Conservation (phyloP, 2,888 invertebrate species). For the Branchipolynoe longqiensis region DNA sequence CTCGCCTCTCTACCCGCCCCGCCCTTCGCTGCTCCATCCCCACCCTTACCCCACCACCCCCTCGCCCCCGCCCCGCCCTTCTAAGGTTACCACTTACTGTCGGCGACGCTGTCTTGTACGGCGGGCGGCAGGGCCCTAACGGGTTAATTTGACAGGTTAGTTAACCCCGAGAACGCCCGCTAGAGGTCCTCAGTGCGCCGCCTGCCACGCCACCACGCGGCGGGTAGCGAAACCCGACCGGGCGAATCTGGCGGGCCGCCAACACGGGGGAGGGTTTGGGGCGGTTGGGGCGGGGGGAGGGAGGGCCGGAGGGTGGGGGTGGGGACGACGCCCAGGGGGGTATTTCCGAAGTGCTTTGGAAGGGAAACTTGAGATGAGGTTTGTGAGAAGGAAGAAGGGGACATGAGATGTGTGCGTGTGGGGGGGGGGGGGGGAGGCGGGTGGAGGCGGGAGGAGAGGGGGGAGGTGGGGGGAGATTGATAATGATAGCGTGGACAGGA, state of each 20-base stretch:
- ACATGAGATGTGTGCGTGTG: not conserved
- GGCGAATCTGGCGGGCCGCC: conserved; percentile 11
- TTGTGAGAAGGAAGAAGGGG: not conserved
- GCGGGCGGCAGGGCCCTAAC: conserved; percentile 7
- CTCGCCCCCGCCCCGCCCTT: not conserved
- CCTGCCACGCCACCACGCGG: not conserved
- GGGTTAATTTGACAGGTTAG: conserved; percentile 55
- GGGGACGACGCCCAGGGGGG: too few relatives aligned
- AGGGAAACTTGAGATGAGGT: not conserved
- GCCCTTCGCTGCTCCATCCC: too few relatives aligned
- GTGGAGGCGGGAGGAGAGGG: not conserved
- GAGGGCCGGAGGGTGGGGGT: too few relatives aligned
- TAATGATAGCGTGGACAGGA: not conserved
- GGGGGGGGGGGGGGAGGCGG: not conserved
- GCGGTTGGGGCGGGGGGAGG: not conserved
- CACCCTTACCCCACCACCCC: too few relatives aligned
- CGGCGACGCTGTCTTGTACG: not conserved
- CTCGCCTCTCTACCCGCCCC: too few relatives aligned
- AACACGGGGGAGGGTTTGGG: not conserved
- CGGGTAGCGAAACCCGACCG: not conserved
- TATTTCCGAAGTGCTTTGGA: too few relatives aligned
- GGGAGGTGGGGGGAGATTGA: not conserved
- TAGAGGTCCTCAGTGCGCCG: not conserved
- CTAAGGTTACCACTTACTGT: conserved; percentile 52
- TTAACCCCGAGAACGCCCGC: conserved; percentile 13